Evolutionary conservation across 2,113 vertebrate species (phyloP), one percentile per base, ranked within the genome.

Genomic region (Paramisgurnus dabryanus): DNA sequence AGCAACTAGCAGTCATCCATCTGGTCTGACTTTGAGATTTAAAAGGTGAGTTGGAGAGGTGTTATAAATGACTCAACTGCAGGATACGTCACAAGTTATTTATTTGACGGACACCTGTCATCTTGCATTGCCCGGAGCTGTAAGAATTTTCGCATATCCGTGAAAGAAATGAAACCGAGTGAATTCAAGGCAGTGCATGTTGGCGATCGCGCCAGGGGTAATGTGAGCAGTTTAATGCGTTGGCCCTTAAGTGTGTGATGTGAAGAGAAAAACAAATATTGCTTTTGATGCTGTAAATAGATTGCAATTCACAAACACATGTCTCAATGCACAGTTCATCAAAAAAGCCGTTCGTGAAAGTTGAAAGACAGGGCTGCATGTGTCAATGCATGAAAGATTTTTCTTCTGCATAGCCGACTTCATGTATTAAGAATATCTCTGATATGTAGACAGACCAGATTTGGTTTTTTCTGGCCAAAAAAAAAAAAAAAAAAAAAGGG

Each of bases 31-130:
- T 67, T 77, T 78, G 53, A 63, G 55, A 22, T 17, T 50, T 79
- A 18, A 57, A 50, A 55, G 69, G 27, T 61, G 58, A 74, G 76
- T 50, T n/a, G 64, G 67, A n/a, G 11, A 66, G 66, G 60, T 45
- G 27, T 69, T 73, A 61, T 63, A 79, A 79, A 76, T 74, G 68
- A 72, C 76, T 76, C 65, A 39, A 49, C 49, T 64, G 22, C 61
- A 55, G 47, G 7, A 61, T 34, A 10, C 75, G 73, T 80, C 77
- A 72, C 45, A n/a, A 76, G 27, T 80, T 69, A 79, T 79, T 80
- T 58, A 58, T 76, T 9, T 82, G 83, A 80, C 77, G 73, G 79
- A 45, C 55, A 57, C 17, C 66, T 80, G 82, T 80, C 72, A 81
- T 66, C 47, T 49, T 76, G 50, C 34, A 49, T 67, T 60, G 50